Evolutionary conservation across 2,888 invertebrate species (phyloP), one percentile per base, ranked within the genome.

Genomic region (Catocala nupta): DNA sequence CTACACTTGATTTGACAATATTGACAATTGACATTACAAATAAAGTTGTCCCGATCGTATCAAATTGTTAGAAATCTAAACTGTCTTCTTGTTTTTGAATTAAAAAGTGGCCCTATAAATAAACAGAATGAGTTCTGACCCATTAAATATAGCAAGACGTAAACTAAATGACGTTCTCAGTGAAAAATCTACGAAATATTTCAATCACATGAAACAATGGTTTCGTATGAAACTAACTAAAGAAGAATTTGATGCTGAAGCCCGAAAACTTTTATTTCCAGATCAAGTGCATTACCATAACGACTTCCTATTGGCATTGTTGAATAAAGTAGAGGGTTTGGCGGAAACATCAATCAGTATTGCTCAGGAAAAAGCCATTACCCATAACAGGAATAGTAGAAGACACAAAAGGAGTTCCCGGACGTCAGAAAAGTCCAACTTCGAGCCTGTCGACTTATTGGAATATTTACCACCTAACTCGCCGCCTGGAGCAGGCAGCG

Each of bases 261-360:
- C 97, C 5, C 95, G 98, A 45, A 96, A 96, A 83, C 90, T 98
- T 12, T 90, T 98, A 68, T 95, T 95, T 8, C 90, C 95, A 7
- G 96, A 97, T 52, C 96, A 97, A 89, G 95, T 98, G 36, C 96
- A 96, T 83, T 95, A 97, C 58, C 98, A 98, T 86, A 98, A 98
- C 89, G 96, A 97, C 80, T 98, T 98, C 82, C 90, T 98, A 7
- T 87, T 97, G 13, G 97, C 98, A 0, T 93, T 98, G 47, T 92
- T 98, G 43, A 96, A 96, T 79, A 97, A 97, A 94, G 97, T 97
- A 0, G 94, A 95, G 76, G 92, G 91, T 43, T 84, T 93, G 59
- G 91, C 93, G 0, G 95, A 89, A 76, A 86, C 92, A 1, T 92
- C 94, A 0, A 88, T 93, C 54, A 87, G 81, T 9, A 91, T 94